A percentile compares a stretch with the other conserved stretches of the same genome.
Conservation (phyloP, 1,140 invertebrate species). For the Drosophila paulistorum region DNA sequence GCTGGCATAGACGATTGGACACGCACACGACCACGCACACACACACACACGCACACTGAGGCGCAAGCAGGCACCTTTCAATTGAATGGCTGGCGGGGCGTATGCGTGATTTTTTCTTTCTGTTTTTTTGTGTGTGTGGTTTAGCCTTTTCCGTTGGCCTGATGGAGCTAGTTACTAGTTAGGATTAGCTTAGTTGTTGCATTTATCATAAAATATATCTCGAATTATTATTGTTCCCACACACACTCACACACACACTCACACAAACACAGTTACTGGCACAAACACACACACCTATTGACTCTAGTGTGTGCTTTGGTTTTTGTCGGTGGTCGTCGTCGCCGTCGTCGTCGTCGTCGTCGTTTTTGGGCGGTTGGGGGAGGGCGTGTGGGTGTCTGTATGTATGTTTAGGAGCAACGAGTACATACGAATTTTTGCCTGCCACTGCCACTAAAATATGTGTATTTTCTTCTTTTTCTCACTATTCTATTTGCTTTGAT, state of each 20-base stretch:
- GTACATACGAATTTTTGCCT: slow-evolving; percentile 74
- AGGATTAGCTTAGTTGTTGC: slow-evolving; percentile 27
- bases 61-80: slow-evolving; percentile 5
- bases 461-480: slow-evolving; percentile 60
- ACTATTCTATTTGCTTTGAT: slow-evolving; percentile 36
- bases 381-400: slow-evolving; percentile 42
- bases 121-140: slow-evolving; percentile 15
- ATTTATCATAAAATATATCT: slow-evolving; percentile 52
- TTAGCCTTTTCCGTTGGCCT: slow-evolving; percentile 2
- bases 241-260: slow-evolving; percentile 47
- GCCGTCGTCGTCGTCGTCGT: not conserved
- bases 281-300: slow-evolving; percentile 32
- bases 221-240: slow-evolving; percentile 52
- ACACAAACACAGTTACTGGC: slow-evolving; percentile 33
- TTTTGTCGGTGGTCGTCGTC: slow-evolving; percentile 21
- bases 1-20: slow-evolving; percentile 22
- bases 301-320: slow-evolving; percentile 36
- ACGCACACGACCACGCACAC: not conserved
- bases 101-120: slow-evolving; percentile 70
- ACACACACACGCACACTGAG: not conserved
- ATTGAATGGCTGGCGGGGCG: slow-evolving; percentile 55
- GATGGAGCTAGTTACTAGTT: slow-evolving; percentile 45
- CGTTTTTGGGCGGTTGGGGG: slow-evolving; percentile 10
- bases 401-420: slow-evolving; percentile 74
- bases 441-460: slow-evolving; percentile 68